Evolutionary conservation across 2,888 invertebrate genomes (phyloP), one percentile per base, ranked within the genome.

Genomic region (Baccha elongata): DNA sequence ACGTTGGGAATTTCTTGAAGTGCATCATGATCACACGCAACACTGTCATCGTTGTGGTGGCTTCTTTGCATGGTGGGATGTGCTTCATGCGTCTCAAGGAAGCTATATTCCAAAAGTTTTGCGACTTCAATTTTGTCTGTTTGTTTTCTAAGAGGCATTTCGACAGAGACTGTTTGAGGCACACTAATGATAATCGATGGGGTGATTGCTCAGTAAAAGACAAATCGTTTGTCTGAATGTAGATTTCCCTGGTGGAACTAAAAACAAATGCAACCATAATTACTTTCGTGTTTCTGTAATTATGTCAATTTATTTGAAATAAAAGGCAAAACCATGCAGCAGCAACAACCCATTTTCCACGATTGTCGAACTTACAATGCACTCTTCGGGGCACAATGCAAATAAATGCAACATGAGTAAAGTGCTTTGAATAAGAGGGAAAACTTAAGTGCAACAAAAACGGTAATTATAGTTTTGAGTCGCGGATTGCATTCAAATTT

Each of bases 291-390:
- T 60, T 73, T 72, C 60, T 52, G 42, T 68, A 80, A 65, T 75
- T 69, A 81, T 75, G 81, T 75, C 81, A 71, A 60, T 15, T 40
- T 65, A 60, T 75, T 71, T 40, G 48, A 65, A 37, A n/a, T 17
- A 44, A 37, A 37, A 69, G 35, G 40, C 53, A 69, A 58, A 55
- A 58, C 46, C 29, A 42, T 1, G 29, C n/a, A n/a, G 23, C 17
- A 53, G 35, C 53, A 53, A 50, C 52, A 79, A 81, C 81, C 71
- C 46, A 81, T 76, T 81, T 81, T 76, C 71, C 81, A 72, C 55
- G 67, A 72, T 76, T 81, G 69, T 75, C 79, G 68, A 74, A 80
- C 73, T 68, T 23, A 23, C 64, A 74, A 75, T 81, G 75, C 74
- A 69, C 58, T 69, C 64, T 55, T n/a, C 35, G 11, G 11, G 37